Conservation (phyloP, 2,797 vertebrate species). For the Coreius guichenoti region DNA sequence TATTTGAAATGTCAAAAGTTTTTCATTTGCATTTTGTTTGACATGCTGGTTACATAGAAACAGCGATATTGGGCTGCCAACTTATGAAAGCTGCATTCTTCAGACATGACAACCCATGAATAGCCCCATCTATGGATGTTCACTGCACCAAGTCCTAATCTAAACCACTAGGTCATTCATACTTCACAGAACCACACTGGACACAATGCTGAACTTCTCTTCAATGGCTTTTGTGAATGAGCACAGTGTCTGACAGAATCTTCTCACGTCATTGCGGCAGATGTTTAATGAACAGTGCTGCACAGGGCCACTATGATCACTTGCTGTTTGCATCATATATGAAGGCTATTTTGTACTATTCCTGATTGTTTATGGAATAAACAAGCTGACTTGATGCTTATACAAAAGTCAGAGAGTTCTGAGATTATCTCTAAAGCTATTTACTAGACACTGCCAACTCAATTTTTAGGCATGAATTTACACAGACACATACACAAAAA, state of each 20-base stretch:
- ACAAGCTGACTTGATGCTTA: background rate
- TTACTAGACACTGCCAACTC: background rate
- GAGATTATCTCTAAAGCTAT: background rate
- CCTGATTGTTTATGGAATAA: background rate
- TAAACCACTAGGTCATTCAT: constrained; percentile 53
- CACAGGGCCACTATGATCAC: background rate
- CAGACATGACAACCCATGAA: constrained; percentile 69
- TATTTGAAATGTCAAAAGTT: constrained; percentile 42
- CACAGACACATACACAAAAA: background rate
- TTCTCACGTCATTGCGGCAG: constrained; percentile 11
- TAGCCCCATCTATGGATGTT: constrained; percentile 67
- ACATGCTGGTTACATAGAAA: constrained; percentile 56
- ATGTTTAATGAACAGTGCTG: constrained; percentile 14
- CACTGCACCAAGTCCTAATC: constrained; percentile 67
- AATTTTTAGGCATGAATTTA: background rate
- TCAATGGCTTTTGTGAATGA: constrained; percentile 11
- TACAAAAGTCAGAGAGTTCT: background rate
- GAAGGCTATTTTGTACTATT: background rate
- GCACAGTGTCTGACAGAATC: constrained; percentile 20
- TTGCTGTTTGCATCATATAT: background rate
- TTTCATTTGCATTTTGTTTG: constrained; percentile 56
- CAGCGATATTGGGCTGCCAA: constrained; percentile 46
- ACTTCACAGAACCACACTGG: constrained; percentile 42
- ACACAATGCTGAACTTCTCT: constrained; percentile 28
- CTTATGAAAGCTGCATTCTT: constrained; percentile 67